phyloP scores from a whole-genome alignment of 2,113 vertebrate genomes.

The Abramis brama region DNA sequence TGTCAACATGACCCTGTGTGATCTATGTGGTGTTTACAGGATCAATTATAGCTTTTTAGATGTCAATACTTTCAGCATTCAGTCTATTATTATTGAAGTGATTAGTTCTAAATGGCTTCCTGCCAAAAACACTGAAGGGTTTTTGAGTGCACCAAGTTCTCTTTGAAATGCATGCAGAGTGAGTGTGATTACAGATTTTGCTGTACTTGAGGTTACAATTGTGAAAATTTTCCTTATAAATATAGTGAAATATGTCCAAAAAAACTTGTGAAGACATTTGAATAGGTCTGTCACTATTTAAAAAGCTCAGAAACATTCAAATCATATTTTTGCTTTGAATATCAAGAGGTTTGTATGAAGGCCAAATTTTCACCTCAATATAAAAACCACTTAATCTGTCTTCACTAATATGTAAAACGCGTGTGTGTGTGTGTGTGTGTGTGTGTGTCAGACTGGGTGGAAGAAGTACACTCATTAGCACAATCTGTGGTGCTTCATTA shows the following conservation, averaged over 20 bases:
- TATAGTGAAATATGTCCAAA: too few species aligned
- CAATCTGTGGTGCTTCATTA: slow-evolving; percentile 56
- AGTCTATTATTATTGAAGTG: not conserved
- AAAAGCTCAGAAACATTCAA: not conserved
- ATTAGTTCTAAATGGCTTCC: not conserved
- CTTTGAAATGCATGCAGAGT: not conserved
- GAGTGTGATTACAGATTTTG: slow-evolving; percentile 9
- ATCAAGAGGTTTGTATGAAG: not conserved
- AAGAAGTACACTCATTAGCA: slow-evolving; percentile 50
- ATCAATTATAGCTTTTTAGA: slow-evolving; percentile 2
- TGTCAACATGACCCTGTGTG: not conserved
- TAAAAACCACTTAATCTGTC: not conserved
- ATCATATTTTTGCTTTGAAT: not conserved
- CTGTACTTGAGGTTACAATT: too few species aligned
- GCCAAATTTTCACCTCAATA: not conserved
- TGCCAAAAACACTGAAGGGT: not conserved
- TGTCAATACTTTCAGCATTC: slow-evolving; percentile 1
- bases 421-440: not conserved
- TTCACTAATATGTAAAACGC: not conserved
- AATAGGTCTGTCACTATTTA: not conserved
- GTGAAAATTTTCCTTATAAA: too few species aligned
- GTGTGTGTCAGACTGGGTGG: not conserved
- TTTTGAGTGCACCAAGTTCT: not conserved
- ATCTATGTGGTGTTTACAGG: slow-evolving; percentile 12
- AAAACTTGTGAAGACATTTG: not conserved